Conservation (phyloP, 1,140 invertebrate genomes). For the Tetragonula clypearis region DNA sequence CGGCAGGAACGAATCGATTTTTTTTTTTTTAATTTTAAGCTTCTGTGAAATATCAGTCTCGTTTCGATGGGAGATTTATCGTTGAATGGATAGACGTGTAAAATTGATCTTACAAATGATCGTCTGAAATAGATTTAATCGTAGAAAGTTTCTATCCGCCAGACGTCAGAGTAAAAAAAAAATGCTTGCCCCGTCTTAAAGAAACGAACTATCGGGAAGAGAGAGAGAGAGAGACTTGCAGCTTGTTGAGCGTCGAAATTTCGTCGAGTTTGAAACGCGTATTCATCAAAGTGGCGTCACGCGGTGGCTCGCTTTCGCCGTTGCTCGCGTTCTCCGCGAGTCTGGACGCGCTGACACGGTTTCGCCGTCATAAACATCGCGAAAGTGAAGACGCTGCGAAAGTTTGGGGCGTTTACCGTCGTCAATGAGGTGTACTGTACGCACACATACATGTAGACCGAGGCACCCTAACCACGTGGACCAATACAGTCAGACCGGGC, state of each 20-base stretch:
- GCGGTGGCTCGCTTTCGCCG: neutral
- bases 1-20: neutral
- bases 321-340: slow-evolving; percentile 21
- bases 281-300: neutral
- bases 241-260: neutral
- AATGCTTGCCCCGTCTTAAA: neutral
- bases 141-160: neutral
- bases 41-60: neutral
- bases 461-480: slow-evolving; percentile 53
- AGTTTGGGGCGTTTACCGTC: slow-evolving; percentile 64
- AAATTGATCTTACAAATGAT: neutral
- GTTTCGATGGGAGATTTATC: no score
- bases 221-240: neutral
- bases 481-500: slow-evolving; percentile 38
- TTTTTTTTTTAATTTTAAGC: neutral
- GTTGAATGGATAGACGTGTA: neutral
- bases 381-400: slow-evolving; percentile 53
- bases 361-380: slow-evolving; percentile 50
- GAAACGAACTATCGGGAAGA: neutral
- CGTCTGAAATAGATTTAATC: neutral
- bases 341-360: slow-evolving; percentile 44
- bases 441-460: neutral
- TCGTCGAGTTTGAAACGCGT: slow-evolving; percentile 2
- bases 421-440: slow-evolving; percentile 61
- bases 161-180: neutral